phyloP scores from a whole-genome alignment of 2,888 invertebrate genomes.

The Amphipoea lucens region DNA sequence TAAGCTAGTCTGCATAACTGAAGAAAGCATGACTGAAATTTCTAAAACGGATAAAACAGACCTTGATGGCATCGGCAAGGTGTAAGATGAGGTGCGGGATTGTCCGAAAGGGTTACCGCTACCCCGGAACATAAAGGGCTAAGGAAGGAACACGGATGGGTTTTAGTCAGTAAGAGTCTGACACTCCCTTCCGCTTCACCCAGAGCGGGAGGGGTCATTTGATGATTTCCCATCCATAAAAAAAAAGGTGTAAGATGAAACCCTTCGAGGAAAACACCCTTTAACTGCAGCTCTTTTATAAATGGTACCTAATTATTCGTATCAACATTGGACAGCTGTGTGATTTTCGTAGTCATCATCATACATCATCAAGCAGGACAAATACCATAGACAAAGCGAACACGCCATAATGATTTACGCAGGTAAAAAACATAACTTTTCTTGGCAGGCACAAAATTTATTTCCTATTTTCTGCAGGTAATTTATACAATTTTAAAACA shows the following conservation, averaged over 20 bases:
- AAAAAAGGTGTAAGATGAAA: neutral
- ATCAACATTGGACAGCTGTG: neutral
- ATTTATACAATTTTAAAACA: slow-evolving; percentile 9
- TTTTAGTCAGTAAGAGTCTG: no score
- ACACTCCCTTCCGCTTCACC: no score
- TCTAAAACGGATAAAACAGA: neutral
- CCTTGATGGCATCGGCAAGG: neutral
- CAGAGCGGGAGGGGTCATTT: no score
- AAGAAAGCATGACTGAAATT: neutral
- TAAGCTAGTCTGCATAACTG: neutral
- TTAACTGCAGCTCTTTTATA: neutral
- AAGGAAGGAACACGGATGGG: no score
- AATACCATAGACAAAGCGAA: neutral
- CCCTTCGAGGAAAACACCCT: neutral
- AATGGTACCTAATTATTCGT: neutral
- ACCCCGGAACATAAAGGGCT: no score
- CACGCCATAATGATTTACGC: neutral
- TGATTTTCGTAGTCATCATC: neutral
- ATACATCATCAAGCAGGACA: neutral
- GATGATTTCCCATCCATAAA: no score
- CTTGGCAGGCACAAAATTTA: neutral
- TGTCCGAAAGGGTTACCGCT: no score
- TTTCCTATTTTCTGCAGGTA: neutral
- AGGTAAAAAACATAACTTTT: neutral
- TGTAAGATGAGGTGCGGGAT: neutral